Evolutionary conservation across 2,888 invertebrate species (phyloP).

Genomic region (Plagodis pulveraria): DNA sequence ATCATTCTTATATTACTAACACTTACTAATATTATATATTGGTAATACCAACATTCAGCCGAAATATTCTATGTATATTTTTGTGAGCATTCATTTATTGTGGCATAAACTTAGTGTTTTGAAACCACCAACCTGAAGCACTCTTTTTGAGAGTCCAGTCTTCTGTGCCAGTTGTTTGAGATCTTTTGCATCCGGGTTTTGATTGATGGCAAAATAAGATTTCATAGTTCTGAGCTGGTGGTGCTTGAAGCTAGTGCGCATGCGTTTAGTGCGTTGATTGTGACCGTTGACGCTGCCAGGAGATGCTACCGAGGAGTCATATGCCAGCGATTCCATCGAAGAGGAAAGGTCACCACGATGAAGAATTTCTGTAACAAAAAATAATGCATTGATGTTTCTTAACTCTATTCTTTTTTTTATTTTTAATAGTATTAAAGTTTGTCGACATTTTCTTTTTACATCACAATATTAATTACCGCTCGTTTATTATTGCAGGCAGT

Average conservation of each 20-base stretch:
- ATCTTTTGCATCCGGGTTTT: constrained; percentile 99
- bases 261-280: constrained; percentile 93
- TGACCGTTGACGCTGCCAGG: constrained; percentile 87
- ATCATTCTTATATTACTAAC: too few species aligned
- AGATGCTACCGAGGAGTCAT: constrained; percentile 90
- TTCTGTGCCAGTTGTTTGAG: constrained; percentile 99
- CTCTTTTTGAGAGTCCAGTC: constrained; percentile 98
- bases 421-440: too few species aligned
- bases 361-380: constrained; percentile 87
- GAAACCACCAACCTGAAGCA: constrained; percentile 92
- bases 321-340: constrained; percentile 91
- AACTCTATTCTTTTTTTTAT: too few species aligned
- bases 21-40: too few species aligned
- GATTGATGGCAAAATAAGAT: constrained; percentile 99
- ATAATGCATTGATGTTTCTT: neutral
- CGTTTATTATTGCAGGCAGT: too few species aligned
- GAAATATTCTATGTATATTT: too few species aligned
- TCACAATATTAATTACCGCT: too few species aligned
- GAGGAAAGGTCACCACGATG: constrained; percentile 90
- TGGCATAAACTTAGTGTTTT: neutral
- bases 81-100: too few species aligned
- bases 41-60: too few species aligned
- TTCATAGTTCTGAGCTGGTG: constrained; percentile 99
- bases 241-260: constrained; percentile 99
- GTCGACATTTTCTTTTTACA: too few species aligned